Conservation (phyloP, 2,888 invertebrate species). For the Callosobruchus maculatus region DNA sequence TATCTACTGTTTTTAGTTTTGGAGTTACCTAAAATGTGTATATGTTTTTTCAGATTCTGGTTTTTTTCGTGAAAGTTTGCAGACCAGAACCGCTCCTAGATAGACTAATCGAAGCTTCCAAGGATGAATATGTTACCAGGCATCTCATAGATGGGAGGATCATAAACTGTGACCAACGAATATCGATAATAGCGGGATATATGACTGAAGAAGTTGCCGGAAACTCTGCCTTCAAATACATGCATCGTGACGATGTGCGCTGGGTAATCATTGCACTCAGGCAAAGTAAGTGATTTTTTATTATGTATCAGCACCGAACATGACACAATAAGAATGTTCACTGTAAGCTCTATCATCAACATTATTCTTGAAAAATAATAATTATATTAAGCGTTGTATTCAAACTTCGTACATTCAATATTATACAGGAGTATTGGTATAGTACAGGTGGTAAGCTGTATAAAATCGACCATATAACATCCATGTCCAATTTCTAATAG, state of each 20-base stretch:
- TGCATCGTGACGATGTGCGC: conserved; percentile 85
- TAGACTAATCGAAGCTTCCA: conserved; percentile 62
- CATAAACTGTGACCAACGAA: conserved; percentile 86
- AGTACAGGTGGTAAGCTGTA: no score
- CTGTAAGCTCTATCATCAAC: no score
- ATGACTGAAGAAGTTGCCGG: conserved; percentile 86
- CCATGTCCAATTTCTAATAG: no score
- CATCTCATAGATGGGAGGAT: conserved; percentile 87
- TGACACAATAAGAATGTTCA: no score
- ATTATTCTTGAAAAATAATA: no score
- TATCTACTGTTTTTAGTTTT: background rate
- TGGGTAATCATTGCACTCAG: conserved; percentile 85
- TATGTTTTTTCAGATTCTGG: conserved; percentile 53
- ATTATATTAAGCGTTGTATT: no score
- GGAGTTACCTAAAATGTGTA: background rate
- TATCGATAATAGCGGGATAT: conserved; percentile 84
- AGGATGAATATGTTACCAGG: conserved; percentile 85
- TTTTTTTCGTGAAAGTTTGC: conserved; percentile 70
- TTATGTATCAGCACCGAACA: no score
- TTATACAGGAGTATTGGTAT: no score
- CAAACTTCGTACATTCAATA: no score
- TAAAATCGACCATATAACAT: no score
- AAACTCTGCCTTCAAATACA: conserved; percentile 83
- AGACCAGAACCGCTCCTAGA: conserved; percentile 68
- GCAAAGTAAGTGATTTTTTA: conserved; percentile 71